Evolutionary conservation across 1,140 invertebrate species (phyloP).

Genomic region (Sminthurides bifidus): DNA sequence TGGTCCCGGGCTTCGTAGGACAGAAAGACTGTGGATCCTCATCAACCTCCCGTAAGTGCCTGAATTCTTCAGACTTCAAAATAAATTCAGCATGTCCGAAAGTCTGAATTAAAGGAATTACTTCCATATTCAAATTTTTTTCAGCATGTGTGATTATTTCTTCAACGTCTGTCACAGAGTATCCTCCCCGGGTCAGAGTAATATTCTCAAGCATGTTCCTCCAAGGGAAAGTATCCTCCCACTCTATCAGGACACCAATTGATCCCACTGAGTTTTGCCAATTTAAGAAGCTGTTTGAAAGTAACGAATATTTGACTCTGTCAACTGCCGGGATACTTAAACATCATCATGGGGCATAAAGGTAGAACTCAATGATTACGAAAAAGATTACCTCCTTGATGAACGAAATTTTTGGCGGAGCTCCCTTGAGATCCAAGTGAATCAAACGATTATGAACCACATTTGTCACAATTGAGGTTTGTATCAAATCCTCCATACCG

Average conservation of each 20-base stretch:
- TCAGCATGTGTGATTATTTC: constrained; percentile 51
- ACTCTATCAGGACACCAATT: constrained; percentile 85
- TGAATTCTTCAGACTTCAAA: constrained; percentile 66
- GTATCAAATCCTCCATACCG: constrained; percentile 13
- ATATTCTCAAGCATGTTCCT: constrained; percentile 46
- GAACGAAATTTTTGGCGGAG: constrained; percentile 53
- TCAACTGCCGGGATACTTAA: too few relatives aligned
- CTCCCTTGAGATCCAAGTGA: constrained; percentile 64
- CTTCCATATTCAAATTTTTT: constrained; percentile 50
- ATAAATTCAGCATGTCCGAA: constrained; percentile 91
- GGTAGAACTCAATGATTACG: too few relatives aligned
- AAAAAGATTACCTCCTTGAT: constrained; percentile 43
- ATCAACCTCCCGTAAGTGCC: constrained; percentile 61
- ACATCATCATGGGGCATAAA: neutral
- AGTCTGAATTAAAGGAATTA: constrained; percentile 88
- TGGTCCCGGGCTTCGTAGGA: constrained; percentile 59
- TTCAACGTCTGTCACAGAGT: constrained; percentile 54
- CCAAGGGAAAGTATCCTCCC: constrained; percentile 97
- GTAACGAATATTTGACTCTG: too few relatives aligned
- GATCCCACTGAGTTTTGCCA: constrained; percentile 54
- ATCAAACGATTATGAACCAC: constrained; percentile 41
- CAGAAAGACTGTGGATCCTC: constrained; percentile 70
- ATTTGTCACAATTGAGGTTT: constrained; percentile 18
- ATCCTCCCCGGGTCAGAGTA: constrained; percentile 65
- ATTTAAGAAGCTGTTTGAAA: neutral